These are phyloP conservation scores for Mobula hypostoma DNA, from an alignment of 2,113 vertebrate species.

Conservation along the genomic window DNA sequence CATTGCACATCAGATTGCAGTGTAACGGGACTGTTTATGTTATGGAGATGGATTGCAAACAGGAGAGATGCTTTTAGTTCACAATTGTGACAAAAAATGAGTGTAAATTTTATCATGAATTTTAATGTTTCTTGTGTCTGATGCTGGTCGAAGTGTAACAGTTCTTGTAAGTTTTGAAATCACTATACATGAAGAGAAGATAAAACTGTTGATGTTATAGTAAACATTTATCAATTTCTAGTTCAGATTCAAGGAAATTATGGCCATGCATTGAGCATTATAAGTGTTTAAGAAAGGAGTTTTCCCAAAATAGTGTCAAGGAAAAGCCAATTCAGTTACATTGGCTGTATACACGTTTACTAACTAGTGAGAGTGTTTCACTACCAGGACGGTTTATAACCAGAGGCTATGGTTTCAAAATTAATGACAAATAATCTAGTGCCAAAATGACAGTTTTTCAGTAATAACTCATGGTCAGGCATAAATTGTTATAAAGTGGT, in stretches of 20 bases:
- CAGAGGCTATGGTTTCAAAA: background rate
- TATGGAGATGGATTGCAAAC: background rate
- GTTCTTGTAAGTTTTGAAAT: background rate
- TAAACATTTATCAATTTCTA: background rate
- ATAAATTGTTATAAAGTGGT: background rate
- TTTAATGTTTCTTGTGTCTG: background rate
- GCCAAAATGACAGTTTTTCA: background rate
- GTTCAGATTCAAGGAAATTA: background rate
- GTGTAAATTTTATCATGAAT: background rate
- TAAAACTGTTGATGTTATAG: background rate
- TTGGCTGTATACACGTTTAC: background rate
- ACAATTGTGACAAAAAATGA: background rate
- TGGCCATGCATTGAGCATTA: background rate
- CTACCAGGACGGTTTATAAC: background rate
- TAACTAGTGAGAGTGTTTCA: background rate
- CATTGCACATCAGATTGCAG: background rate
- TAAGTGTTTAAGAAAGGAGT: background rate
- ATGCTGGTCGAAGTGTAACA: background rate
- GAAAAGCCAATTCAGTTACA: background rate
- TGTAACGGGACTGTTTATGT: background rate
- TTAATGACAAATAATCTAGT: background rate
- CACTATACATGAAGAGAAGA: background rate
- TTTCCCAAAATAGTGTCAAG: background rate
- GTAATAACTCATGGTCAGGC: background rate
- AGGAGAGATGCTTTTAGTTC: background rate